Base-by-base conservation (phyloP, 2,797 vertebrate species). In the Vultur gryphus region DNA sequence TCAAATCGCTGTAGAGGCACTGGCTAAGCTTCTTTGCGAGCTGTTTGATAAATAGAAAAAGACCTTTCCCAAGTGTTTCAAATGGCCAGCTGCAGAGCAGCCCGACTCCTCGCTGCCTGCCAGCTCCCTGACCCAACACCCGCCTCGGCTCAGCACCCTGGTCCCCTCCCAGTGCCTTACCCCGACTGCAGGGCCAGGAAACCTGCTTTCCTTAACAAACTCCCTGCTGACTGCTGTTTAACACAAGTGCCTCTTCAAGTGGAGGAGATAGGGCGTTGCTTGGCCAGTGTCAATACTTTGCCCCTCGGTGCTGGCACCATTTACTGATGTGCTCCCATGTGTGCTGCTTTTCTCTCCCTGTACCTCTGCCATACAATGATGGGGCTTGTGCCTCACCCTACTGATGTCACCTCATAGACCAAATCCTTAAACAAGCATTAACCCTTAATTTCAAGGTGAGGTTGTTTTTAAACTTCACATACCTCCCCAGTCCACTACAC, bases 81-180 rank as follows among this genome's bases (percentile, higher is more conserved):
- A 62, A 28, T 0, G 2, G 26, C 57, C 37, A 67, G 16, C 28
- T 65, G 37, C 37, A 82, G 81, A 81, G 66, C 77, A 87, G 72
- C 49, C 41, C 0, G 0, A 25, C 9, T 37, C 37, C 57, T 65
- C 1, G 0, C 17, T 75, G 48, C 25, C 18, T 69, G 23, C 11
- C 1, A 3, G 16, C 31, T 83, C 44, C 39, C 35, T 78, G 37
- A 52, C 28, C 35, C 61, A 62, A n/a, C 21, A 49, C 13, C 7
- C 1, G 0, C 24, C 51, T 61, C 4, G 2, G 46, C 51, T 86
- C 59, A 81, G 67, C 43, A 31, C 19, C 13, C 39, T 52, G 31
- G 21, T 66, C 17, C 35, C 16, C 24, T 16, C 52, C 2, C 2
- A 37, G 37, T 2, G 3, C 72, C 12, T 51, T 58, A 37, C 8